Percentiles rank a stretch among this genome's conserved stretches.
phyloP scores from a whole-genome alignment of 2,797 vertebrate species.

The Coregonus ussuriensis region DNA sequence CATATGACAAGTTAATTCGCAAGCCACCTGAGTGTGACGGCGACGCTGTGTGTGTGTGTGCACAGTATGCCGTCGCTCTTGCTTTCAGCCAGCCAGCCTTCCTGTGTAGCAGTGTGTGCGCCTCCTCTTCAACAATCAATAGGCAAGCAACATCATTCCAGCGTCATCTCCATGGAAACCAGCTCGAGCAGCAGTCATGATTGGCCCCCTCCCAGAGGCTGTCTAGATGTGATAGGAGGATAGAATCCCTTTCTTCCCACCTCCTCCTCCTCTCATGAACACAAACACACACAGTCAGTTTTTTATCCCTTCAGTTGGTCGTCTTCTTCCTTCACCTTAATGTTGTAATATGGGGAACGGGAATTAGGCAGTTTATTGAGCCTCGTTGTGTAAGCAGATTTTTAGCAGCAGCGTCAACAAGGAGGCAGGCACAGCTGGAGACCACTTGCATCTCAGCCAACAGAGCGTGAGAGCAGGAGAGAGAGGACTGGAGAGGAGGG shows the following conservation, averaged over 20 bases:
- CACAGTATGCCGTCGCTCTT: constrained; percentile 44
- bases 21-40: neutral
- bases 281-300: constrained; percentile 25
- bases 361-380: constrained; percentile 60
- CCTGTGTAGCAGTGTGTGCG: constrained; percentile 61
- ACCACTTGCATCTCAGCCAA: constrained; percentile 43
- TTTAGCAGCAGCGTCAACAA: constrained; percentile 24
- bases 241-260: constrained; percentile 49
- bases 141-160: constrained; percentile 83
- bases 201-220: constrained; percentile 74
- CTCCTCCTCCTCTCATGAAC: constrained; percentile 67
- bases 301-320: constrained; percentile 41
- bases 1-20: constrained; percentile 24
- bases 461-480: constrained; percentile 31
- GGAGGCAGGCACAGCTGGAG: constrained; percentile 33
- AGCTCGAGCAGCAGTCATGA: constrained; percentile 61
- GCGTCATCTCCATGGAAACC: constrained; percentile 86
- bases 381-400: constrained; percentile 44
- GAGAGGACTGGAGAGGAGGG: constrained; percentile 41
- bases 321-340: constrained; percentile 68
- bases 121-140: constrained; percentile 79
- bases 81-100: constrained; percentile 57
- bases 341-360: constrained; percentile 53
- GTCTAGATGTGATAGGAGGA: constrained; percentile 76
- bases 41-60: neutral